Evolutionary conservation across 1,140 invertebrate species (phyloP).

Genomic region (Lutraria rhynchaena): DNA sequence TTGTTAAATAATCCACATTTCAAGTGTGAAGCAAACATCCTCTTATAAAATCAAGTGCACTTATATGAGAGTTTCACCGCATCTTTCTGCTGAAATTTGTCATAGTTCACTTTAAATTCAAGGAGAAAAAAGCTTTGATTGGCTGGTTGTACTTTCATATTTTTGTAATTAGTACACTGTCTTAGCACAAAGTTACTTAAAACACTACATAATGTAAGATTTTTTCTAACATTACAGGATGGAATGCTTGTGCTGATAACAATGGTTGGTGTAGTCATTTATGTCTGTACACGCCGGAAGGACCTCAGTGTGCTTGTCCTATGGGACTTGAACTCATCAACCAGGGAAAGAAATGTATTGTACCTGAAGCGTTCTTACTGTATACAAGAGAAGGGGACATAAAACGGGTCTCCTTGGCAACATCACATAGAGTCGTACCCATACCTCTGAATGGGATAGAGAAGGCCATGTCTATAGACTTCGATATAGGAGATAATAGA

Average conservation of each 20-base stretch:
- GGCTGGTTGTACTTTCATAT: no score
- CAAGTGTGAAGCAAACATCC: no score
- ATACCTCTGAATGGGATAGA: conserved; percentile 87
- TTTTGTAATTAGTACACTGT: no score
- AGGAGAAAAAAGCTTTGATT: no score
- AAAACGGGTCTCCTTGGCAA: conserved; percentile 83
- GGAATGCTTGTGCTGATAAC: conserved; percentile 94
- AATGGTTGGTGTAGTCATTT: conserved; percentile 99
- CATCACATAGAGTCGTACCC: conserved; percentile 90
- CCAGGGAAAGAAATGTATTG: conserved; percentile 90
- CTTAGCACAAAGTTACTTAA: no score
- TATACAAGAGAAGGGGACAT: conserved; percentile 93
- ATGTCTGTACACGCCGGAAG: conserved; percentile 91
- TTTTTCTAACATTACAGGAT: conserved; percentile 81
- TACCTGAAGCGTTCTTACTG: conserved; percentile 94
- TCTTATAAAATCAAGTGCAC: no score
- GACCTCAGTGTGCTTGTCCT: conserved; percentile 92
- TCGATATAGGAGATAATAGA: conserved; percentile 91
- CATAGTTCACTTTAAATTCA: no score
- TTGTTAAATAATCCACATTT: no score
- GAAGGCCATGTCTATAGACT: conserved; percentile 94
- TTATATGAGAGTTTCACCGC: no score
- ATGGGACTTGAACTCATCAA: conserved; percentile 88
- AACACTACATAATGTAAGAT: no score
- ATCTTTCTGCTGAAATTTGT: no score